Percentiles rank a stretch among this genome's conserved stretches.
Evolutionary conservation across 2,888 invertebrate genomes (phyloP).

Genomic region (Drosophila greeni): DNA sequence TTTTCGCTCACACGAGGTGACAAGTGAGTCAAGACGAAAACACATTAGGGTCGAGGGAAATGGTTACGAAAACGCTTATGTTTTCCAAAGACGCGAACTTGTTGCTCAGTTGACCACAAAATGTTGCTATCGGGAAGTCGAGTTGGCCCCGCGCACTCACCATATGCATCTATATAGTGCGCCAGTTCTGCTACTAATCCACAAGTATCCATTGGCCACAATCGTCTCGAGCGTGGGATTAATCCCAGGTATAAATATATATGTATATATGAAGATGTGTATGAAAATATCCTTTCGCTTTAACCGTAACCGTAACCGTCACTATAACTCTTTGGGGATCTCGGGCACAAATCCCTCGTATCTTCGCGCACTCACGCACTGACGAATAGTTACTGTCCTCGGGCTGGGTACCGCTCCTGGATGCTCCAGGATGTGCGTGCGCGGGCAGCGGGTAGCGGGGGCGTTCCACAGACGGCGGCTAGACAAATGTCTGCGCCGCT

Average conservation of each 20-base stretch:
- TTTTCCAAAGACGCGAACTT: slow-evolving; percentile 4
- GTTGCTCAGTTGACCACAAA: slow-evolving; percentile 47
- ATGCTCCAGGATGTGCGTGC: slow-evolving; percentile 10
- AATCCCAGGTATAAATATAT: slow-evolving; percentile 15
- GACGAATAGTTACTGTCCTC: slow-evolving; percentile 1
- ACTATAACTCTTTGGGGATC: not conserved
- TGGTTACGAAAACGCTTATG: not conserved
- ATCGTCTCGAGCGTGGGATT: slow-evolving; percentile 1
- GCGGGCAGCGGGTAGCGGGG: not conserved
- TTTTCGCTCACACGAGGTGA: slow-evolving; percentile 18
- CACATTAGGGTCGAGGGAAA: slow-evolving; percentile 18
- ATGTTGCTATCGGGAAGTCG: slow-evolving; percentile 31
- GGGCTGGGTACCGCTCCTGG: slow-evolving; percentile 2
- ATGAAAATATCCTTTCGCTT: slow-evolving; percentile 23
- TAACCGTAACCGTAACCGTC: not conserved
- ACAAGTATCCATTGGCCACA: slow-evolving; percentile 60
- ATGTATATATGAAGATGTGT: not conserved
- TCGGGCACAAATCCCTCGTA: slow-evolving; percentile 14
- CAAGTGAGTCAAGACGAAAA: slow-evolving; percentile 33
- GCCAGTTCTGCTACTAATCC: slow-evolving; percentile 67
- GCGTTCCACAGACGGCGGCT: slow-evolving; percentile 21
- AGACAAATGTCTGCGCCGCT: slow-evolving; percentile 24
- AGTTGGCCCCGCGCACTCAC: slow-evolving; percentile 47
- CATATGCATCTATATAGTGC: slow-evolving; percentile 61
- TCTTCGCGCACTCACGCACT: slow-evolving; percentile 18